Conservation (phyloP, 2,888 invertebrate genomes). For the Lysandra coridon region DNA sequence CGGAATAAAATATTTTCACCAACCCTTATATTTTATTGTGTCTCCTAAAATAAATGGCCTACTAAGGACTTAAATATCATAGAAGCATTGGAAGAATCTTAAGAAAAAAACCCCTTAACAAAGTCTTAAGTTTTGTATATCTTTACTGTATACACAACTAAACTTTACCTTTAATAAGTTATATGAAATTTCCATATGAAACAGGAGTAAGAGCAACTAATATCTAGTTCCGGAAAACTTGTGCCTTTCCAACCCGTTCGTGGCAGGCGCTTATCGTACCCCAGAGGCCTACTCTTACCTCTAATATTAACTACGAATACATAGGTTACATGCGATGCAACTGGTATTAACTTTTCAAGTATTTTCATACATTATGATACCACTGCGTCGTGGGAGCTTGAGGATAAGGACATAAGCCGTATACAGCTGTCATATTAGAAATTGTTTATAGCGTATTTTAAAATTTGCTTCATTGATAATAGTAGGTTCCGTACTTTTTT, state of each 20-base stretch:
- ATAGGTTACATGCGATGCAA: constrained; percentile 4
- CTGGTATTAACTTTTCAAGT: constrained; percentile 12
- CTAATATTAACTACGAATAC: constrained; percentile 42
- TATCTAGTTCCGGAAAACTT: constrained; percentile 62
- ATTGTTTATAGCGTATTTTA: neutral
- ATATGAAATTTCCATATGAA: neutral
- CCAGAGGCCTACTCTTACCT: constrained; percentile 61
- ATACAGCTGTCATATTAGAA: neutral
- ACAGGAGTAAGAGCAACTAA: constrained; percentile 33
- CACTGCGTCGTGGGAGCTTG: neutral
- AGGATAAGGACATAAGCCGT: neutral
- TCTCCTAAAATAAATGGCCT: too few species aligned
- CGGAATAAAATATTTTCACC: too few species aligned
- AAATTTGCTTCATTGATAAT: neutral
- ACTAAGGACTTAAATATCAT: too few species aligned
- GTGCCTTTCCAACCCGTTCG: constrained; percentile 59
- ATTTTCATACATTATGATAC: constrained; percentile 4
- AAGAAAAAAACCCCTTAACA: too few species aligned
- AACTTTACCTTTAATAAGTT: neutral
- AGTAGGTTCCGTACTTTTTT: too few species aligned
- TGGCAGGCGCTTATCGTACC: constrained; percentile 58
- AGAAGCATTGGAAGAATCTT: too few species aligned
- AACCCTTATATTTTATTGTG: too few species aligned
- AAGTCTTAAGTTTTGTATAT: too few species aligned
- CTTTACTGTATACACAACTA: neutral